Evolutionary conservation across 1,140 invertebrate genomes (phyloP).

Genomic region (Lerema accius): DNA sequence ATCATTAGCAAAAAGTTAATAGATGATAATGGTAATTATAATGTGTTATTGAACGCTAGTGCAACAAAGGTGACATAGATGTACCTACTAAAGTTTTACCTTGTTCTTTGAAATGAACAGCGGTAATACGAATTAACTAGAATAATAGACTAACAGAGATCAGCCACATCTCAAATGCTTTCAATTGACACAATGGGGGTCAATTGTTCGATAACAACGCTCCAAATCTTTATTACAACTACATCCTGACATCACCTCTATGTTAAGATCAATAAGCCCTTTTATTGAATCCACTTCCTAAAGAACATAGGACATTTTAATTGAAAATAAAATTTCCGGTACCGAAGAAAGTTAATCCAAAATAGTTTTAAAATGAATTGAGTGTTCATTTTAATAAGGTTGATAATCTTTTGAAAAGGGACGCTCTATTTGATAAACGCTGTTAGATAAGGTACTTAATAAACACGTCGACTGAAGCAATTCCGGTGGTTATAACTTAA

Average conservation of each 20-base stretch:
- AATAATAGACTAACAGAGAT: slow-evolving; percentile 40
- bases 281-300: slow-evolving; percentile 8
- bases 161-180: slow-evolving; percentile 42
- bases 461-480: slow-evolving; percentile 31
- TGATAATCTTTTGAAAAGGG: slow-evolving; percentile 6
- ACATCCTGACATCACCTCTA: slow-evolving; percentile 25
- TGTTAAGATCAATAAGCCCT: slow-evolving; percentile 17
- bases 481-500: slow-evolving; percentile 39
- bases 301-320: slow-evolving; percentile 8
- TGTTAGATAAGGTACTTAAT: slow-evolving; percentile 27
- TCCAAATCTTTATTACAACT: slow-evolving; percentile 30
- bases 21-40: too few relatives aligned
- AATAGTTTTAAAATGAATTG: not conserved
- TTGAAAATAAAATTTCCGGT: not conserved
- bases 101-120: slow-evolving; percentile 30
- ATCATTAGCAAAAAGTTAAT: too few relatives aligned
- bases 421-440: not conserved
- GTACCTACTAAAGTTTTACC: slow-evolving; percentile 17
- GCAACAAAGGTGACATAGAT: not conserved
- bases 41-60: too few relatives aligned
- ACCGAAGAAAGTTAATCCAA: not conserved
- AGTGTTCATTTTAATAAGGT: not conserved
- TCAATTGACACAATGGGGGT: slow-evolving; percentile 43
- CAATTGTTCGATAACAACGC: slow-evolving; percentile 39
- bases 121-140: slow-evolving; percentile 34